These are phyloP conservation scores for Mamestra configurata DNA, from an alignment of 1,140 invertebrate genomes.

Conservation along the genomic window DNA sequence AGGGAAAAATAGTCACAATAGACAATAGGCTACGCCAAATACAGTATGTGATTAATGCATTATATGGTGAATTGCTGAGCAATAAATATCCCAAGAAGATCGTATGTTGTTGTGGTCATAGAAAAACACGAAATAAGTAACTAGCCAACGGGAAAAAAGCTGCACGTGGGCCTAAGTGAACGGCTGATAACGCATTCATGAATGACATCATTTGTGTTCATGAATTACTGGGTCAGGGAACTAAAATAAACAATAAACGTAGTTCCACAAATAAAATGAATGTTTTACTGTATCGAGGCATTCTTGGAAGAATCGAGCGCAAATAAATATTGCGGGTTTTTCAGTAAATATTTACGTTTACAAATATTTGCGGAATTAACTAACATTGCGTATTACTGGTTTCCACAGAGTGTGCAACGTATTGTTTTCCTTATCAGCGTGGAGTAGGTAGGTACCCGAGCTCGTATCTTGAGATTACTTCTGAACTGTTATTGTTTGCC, in stretches of 20 bases:
- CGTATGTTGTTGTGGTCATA: background rate
- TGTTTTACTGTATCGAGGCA: background rate
- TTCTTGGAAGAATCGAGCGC: slow-evolving; percentile 4
- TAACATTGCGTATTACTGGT: background rate
- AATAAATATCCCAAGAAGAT: background rate
- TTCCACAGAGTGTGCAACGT: background rate
- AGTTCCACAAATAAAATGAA: slow-evolving; percentile 1
- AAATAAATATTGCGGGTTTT: slow-evolving; percentile 34
- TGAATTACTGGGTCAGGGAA: slow-evolving; percentile 27
- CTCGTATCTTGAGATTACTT: no score
- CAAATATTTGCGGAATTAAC: slow-evolving; percentile 8
- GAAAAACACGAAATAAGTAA: no score
- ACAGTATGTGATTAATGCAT: no score
- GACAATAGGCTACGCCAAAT: background rate
- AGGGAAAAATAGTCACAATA: background rate
- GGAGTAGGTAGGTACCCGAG: background rate
- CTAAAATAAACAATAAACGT: slow-evolving; percentile 2
- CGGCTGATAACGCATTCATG: slow-evolving; percentile 3
- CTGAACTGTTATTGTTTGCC: no score
- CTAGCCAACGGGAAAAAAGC: no score
- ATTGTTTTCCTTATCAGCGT: background rate
- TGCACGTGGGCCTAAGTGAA: background rate
- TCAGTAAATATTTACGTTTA: slow-evolving; percentile 9
- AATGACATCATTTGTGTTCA: slow-evolving; percentile 28
- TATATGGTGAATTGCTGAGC: background rate